Percentiles rank a stretch among this genome's conserved stretches.
phyloP scores from a whole-genome alignment of 2,888 invertebrate genomes.

The Sarcophaga variegata region DNA sequence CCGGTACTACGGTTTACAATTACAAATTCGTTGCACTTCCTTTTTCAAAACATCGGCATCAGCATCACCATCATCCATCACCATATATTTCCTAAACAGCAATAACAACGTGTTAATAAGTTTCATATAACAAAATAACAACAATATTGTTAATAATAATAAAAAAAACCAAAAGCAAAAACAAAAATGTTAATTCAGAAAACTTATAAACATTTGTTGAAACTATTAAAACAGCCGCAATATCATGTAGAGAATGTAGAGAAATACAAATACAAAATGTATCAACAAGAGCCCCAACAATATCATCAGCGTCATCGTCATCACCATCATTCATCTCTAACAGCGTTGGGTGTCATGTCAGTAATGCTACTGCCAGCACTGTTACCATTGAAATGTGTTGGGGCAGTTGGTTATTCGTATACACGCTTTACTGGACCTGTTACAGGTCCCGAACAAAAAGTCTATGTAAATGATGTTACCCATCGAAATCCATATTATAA shows the following conservation, averaged over 20 bases:
- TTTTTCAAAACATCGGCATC: slow-evolving; percentile 8
- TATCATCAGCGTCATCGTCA: slow-evolving; percentile 38
- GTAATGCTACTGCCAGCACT: slow-evolving; percentile 41
- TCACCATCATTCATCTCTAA: slow-evolving; percentile 63
- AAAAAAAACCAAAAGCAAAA: not conserved
- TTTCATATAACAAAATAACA: slow-evolving; percentile 42
- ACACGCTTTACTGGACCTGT: slow-evolving; percentile 89
- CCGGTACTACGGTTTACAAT: slow-evolving; percentile 40
- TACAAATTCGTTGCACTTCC: slow-evolving; percentile 58
- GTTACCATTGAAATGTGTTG: slow-evolving; percentile 64
- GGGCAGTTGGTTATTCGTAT: slow-evolving; percentile 85
- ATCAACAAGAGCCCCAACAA: not conserved
- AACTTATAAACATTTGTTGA: slow-evolving; percentile 20
- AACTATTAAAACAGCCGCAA: slow-evolving; percentile 21
- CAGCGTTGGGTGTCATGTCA: slow-evolving; percentile 47
- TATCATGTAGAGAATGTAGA: too few relatives aligned
- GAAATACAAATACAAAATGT: not conserved
- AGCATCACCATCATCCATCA: too few relatives aligned
- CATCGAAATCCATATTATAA: slow-evolving; percentile 67
- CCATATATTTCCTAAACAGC: slow-evolving; percentile 38
- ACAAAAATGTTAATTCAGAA: slow-evolving; percentile 54
- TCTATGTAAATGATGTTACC: slow-evolving; percentile 80
- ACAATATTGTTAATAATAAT: slow-evolving; percentile 27
- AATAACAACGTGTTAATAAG: slow-evolving; percentile 17
- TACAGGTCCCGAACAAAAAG: slow-evolving; percentile 84